Base-by-base conservation (phyloP, 2,888 invertebrate species). In the Melinopterus prodromus region DNA sequence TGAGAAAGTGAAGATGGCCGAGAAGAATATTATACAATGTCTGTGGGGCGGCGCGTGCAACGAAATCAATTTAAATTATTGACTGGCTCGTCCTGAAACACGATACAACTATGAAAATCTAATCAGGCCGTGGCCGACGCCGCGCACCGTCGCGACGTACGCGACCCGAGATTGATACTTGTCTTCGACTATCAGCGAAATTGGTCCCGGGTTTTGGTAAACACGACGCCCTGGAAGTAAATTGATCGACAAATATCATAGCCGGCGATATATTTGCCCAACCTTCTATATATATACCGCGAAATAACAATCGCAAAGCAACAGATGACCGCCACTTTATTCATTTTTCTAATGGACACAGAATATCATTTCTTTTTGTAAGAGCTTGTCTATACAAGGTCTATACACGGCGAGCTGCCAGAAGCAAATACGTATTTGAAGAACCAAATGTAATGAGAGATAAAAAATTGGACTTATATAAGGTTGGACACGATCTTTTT, bases 171-270 rank as follows among this genome's bases (percentile, higher is more conserved):
- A 53, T 53, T 53, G 53, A 53, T 53, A 53, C 53, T 53, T 53
- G 53, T 53, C 53, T 53, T 53, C 53, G 53, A 53, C 53, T 53
- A 53, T 53, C 53, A 53, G 53, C 53, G 53, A 53, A 53, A 53
- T 53, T 53, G 53, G 53, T 53, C 53, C 53, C 53, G 53, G 53
- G 53, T 53, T 53, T 53, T 12, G 53, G 53, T 53, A 53, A 53
- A 53, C 53, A 53, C 5, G 53, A 53, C 53, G 53, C 53, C 53
- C 0, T 53, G 9, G 53, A 12, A 53, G 53, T 53, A 53, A 53
- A 53, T 53, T 53, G 53, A 53, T 53, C 7, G 53, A 53, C 53
- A 53, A 53, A 53, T 53, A 53, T 53, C 53, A 53, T 53, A 7
- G 53, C 53, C 53, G 53, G 12, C 12, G 53, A 53, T 53, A 53